A percentile compares a stretch with the other conserved stretches of the same genome.
These are phyloP conservation scores for Brachionus calyciflorus DNA, from an alignment of 1,140 invertebrate species.

Conservation along the genomic window DNA sequence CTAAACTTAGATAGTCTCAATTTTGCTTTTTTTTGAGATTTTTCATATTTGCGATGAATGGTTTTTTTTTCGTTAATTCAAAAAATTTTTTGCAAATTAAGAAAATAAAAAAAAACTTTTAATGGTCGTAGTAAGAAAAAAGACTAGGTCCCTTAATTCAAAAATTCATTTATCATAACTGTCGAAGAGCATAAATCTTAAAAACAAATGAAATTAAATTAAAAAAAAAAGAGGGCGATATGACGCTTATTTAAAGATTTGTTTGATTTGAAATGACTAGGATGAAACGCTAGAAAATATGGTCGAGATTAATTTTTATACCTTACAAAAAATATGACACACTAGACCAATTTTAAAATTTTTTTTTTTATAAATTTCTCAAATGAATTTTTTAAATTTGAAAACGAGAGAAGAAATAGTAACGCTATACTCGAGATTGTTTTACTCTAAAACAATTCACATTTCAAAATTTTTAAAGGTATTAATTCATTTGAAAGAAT, in stretches of 20 bases:
- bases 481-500: slow-evolving; percentile 3
- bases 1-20: too few relatives aligned
- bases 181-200: not conserved
- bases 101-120: not conserved
- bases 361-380: slow-evolving; percentile 1
- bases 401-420: slow-evolving; percentile 18
- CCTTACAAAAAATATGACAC: slow-evolving; percentile 27
- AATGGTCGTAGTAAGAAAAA: not conserved
- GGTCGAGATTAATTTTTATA: not conserved
- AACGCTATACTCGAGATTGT: slow-evolving; percentile 25
- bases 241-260: not conserved
- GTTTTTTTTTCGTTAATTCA: too few relatives aligned
- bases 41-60: too few relatives aligned
- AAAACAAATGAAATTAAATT: not conserved
- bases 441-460: slow-evolving; percentile 27
- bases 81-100: too few relatives aligned
- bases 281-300: not conserved
- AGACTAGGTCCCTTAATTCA: not conserved
- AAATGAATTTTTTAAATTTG: slow-evolving; percentile 8
- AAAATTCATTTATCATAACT: not conserved
- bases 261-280: too few relatives aligned
- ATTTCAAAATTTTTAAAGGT: slow-evolving; percentile 14
- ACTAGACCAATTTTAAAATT: slow-evolving; percentile 31
- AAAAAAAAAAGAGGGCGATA: not conserved
- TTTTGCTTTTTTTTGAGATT: too few relatives aligned